Base-by-base conservation (phyloP, 2,888 invertebrate genomes). In the Zaprionus bogoriensis region DNA sequence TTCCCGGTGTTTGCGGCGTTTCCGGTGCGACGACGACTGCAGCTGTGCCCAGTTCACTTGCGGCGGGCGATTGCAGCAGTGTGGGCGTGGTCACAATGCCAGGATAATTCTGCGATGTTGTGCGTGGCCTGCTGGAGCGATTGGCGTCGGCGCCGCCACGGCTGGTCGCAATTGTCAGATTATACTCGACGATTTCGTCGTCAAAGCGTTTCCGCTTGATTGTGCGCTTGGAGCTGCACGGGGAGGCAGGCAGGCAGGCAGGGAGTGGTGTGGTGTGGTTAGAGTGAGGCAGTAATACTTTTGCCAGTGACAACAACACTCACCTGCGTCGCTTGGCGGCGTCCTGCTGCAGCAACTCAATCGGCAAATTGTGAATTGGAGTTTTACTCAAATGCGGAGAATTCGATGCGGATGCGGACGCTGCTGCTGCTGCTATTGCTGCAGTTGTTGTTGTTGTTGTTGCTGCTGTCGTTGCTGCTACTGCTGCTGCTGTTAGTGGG, bases 171-270 rank as follows among this genome's bases (percentile, higher is more conserved):
- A 94, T 91, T 47, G 95, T 94, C 59, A 96, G 91, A 89, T 96
- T 97, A 75, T 96, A 97, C 58, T 99, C 98, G 0, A 99, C 98
- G 59, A 99, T 92, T 91, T 99, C 99, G 93, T 99, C 99, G 89
- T 99, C 99, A 91, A 99, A 99, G 80, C 98, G 96, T 83, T 97
- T 95, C 0, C 99, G 93, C 90, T 98, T 99, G 82, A 99, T 98
- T 1, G 98, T 98, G 60, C 99, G 93, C 23, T 97, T 97, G 9
- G 98, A 98, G 90, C 97, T 97, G 88, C 30, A 38, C 14, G 9
- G 14, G 1, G 1, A 44, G 27, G 10, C 27, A 27, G 6, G 27
- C 27, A 27, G 5, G 6, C 3, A 14, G n/a, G 9, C 25, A 42
- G 10, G 2, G 12, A 12, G 6, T 6, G 9, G 12, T 23, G 6